These are phyloP conservation scores for Eumacrocentrus americanus DNA, from an alignment of 2,888 invertebrate species.

Conservation along the genomic window DNA sequence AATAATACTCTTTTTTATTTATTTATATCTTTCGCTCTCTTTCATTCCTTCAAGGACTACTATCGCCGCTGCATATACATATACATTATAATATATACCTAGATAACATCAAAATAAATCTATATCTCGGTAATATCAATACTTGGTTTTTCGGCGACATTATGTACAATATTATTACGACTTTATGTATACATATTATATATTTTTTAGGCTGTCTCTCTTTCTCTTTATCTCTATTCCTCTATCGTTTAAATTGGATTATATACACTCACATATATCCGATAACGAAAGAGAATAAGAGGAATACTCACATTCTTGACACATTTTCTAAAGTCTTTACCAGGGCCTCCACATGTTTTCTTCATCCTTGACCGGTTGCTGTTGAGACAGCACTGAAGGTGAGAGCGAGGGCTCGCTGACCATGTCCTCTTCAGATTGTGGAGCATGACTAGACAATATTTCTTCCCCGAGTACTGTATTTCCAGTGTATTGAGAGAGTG, in stretches of 20 bases:
- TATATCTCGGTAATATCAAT: slow-evolving; percentile 55
- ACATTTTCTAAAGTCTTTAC: slow-evolving; percentile 47
- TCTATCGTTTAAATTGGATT: not conserved
- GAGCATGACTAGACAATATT: slow-evolving; percentile 48
- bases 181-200: not conserved
- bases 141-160: slow-evolving; percentile 39
- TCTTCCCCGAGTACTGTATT: slow-evolving; percentile 30
- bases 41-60: not conserved
- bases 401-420: slow-evolving; percentile 44
- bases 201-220: not conserved
- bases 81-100: slow-evolving; percentile 47
- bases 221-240: too few relatives aligned
- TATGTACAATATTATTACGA: slow-evolving; percentile 14
- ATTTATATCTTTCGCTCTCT: not conserved
- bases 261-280: too few relatives aligned
- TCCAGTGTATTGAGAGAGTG: slow-evolving; percentile 12
- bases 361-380: slow-evolving; percentile 55
- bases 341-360: slow-evolving; percentile 61
- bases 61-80: not conserved
- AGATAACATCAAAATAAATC: slow-evolving; percentile 62
- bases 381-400: slow-evolving; percentile 37
- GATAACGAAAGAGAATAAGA: too few relatives aligned
- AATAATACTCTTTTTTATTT: not conserved
- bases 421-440: slow-evolving; percentile 34
- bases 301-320: not conserved